These are phyloP conservation scores for Ctenopoma kingsleyae DNA, from an alignment of 2,797 vertebrate genomes.

Conservation along the genomic window DNA sequence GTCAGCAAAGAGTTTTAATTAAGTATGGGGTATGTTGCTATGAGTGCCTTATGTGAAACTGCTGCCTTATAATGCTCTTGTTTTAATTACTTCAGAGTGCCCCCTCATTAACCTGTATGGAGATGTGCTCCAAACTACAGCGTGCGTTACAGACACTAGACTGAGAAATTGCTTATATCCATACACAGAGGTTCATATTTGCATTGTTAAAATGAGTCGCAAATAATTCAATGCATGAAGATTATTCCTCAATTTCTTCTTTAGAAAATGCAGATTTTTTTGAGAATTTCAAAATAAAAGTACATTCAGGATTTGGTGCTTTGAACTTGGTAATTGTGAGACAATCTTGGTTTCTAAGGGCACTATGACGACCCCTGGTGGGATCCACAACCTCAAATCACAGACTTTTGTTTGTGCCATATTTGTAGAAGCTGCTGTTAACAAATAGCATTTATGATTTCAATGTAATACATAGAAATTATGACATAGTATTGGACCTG, in stretches of 20 bases:
- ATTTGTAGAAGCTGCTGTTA: conserved; percentile 17
- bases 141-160: conserved; percentile 75
- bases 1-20: conserved; percentile 86
- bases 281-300: conserved; percentile 24
- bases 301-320: conserved; percentile 14
- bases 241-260: neutral
- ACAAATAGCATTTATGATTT: conserved; percentile 4
- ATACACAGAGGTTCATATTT: conserved; percentile 35
- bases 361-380: conserved; percentile 79
- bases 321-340: conserved; percentile 49
- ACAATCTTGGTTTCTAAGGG: conserved; percentile 63
- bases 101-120: conserved; percentile 82
- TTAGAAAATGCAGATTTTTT: neutral
- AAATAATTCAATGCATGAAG: conserved; percentile 8
- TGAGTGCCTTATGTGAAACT: conserved; percentile 82
- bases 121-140: conserved; percentile 79
- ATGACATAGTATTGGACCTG: neutral
- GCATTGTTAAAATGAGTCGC: conserved; percentile 6
- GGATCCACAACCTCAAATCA: conserved; percentile 44
- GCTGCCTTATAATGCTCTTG: conserved; percentile 84
- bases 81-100: conserved; percentile 86
- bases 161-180: conserved; percentile 59
- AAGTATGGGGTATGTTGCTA: conserved; percentile 83
- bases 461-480: neutral
- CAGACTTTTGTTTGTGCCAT: conserved; percentile 28